Evolutionary conservation across 2,797 vertebrate species (phyloP).

Genomic region (Cephalopachus bancanus): DNA sequence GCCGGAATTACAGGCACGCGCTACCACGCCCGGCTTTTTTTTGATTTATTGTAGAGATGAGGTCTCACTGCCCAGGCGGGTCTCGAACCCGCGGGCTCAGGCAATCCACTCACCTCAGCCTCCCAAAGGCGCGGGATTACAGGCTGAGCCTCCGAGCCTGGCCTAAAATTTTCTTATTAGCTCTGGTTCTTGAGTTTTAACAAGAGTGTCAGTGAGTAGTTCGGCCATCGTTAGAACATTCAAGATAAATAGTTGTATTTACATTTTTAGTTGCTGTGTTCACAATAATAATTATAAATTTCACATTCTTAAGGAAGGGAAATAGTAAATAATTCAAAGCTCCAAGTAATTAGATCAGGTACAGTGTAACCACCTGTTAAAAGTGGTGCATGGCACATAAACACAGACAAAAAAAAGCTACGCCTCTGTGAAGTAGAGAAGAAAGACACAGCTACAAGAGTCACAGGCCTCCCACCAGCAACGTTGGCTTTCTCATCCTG

Average conservation of each 20-base stretch:
- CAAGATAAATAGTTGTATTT: background rate
- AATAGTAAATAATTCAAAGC: background rate
- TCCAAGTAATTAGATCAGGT: conserved; percentile 3
- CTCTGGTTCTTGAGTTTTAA: conserved; percentile 32
- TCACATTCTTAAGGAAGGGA: background rate
- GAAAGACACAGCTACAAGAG: background rate
- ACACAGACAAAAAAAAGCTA: background rate
- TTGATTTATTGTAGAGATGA: too few species aligned
- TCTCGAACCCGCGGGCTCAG: too few species aligned
- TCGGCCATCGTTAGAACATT: background rate
- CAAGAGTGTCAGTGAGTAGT: background rate
- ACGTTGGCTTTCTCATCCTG: background rate
- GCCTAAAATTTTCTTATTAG: background rate
- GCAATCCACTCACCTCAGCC: too few species aligned
- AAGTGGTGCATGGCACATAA: background rate
- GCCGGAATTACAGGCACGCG: too few species aligned
- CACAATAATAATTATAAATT: background rate
- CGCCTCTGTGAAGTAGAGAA: background rate
- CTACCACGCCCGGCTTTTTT: too few species aligned
- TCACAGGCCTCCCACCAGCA: background rate
- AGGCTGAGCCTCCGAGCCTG: too few species aligned
- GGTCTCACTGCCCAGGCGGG: too few species aligned
- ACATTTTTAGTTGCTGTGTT: background rate
- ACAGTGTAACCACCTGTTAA: background rate
- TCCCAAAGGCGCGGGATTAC: too few species aligned